A percentile compares a stretch with the other conserved stretches of the same genome.
These are phyloP conservation scores for Geotrupes spiniger DNA, from an alignment of 2,888 invertebrate genomes.

Conservation along the genomic window DNA sequence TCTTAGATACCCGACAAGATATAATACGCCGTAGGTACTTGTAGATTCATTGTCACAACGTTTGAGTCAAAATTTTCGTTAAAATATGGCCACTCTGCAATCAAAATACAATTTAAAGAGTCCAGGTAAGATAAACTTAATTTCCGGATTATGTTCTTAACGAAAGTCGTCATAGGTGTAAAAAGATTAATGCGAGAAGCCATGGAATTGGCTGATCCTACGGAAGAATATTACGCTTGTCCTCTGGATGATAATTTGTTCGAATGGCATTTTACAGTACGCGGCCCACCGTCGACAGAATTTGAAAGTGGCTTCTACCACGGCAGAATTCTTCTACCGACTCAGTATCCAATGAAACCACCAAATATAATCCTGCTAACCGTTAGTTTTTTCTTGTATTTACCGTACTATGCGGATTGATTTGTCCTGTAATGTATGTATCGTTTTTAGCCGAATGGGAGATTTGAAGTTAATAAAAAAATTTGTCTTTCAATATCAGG, in stretches of 20 bases:
- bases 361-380: conserved; percentile 91
- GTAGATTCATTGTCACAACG: neutral
- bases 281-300: conserved; percentile 84
- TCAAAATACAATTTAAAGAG: conserved; percentile 60
- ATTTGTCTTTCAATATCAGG: conserved; percentile 95
- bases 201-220: conserved; percentile 77
- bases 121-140: no score
- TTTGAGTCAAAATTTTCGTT: conserved; percentile 15
- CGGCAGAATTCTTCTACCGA: conserved; percentile 85
- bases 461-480: conserved; percentile 91
- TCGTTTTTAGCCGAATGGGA: conserved; percentile 83
- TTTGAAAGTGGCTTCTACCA: conserved; percentile 92
- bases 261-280: conserved; percentile 96
- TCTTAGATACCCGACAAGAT: neutral
- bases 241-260: conserved; percentile 94
- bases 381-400: no score
- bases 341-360: conserved; percentile 97
- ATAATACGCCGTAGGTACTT: neutral
- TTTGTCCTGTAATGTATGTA: neutral
- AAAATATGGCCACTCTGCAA: conserved; percentile 51
- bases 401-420: no score
- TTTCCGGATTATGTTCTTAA: no score
- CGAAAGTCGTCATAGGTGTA: conserved; percentile 69
- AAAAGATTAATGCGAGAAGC: conserved; percentile 93
- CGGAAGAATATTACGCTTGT: conserved; percentile 85